These are phyloP conservation scores for Mola mola DNA, from an alignment of 2,113 vertebrate species.

Conservation along the genomic window DNA sequence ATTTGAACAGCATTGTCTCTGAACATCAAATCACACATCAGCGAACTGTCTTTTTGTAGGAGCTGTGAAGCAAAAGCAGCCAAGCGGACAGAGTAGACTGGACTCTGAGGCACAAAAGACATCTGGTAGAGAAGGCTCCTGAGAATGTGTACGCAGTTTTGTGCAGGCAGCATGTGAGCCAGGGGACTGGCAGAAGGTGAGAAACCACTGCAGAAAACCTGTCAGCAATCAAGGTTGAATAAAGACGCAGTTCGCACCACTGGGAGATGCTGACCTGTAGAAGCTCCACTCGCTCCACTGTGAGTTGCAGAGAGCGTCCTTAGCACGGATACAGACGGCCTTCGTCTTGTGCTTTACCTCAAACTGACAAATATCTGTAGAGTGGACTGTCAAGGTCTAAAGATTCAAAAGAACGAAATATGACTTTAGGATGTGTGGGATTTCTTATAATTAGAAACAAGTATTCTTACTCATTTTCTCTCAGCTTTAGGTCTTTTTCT, in stretches of 20 bases:
- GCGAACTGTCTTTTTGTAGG: too few species aligned
- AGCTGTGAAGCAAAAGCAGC: too few species aligned
- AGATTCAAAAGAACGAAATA: background rate
- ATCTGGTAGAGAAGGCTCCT: too few species aligned
- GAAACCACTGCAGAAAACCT: background rate
- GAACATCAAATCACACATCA: too few species aligned
- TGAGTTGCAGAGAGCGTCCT: conserved; percentile 71
- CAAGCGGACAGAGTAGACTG: background rate
- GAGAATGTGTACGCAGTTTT: background rate
- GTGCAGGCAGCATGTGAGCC: background rate
- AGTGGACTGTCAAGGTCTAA: conserved; percentile 28
- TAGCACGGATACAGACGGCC: conserved; percentile 69
- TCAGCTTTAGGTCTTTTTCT: too few species aligned
- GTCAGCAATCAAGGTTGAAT: background rate
- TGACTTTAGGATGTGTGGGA: background rate
- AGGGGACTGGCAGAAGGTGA: background rate
- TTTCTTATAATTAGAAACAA: background rate
- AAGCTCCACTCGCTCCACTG: conserved; percentile 78
- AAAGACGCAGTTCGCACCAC: conserved; percentile 15
- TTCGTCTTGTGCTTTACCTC: conserved; percentile 38
- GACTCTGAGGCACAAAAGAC: too few species aligned
- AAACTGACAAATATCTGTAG: conserved; percentile 48
- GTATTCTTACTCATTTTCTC: too few species aligned
- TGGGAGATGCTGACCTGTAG: conserved; percentile 65
- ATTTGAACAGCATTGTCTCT: too few species aligned